Percentiles rank a stretch among this genome's conserved stretches.
Conservation (phyloP, 2,888 invertebrate species). For the Lycia hirtaria region DNA sequence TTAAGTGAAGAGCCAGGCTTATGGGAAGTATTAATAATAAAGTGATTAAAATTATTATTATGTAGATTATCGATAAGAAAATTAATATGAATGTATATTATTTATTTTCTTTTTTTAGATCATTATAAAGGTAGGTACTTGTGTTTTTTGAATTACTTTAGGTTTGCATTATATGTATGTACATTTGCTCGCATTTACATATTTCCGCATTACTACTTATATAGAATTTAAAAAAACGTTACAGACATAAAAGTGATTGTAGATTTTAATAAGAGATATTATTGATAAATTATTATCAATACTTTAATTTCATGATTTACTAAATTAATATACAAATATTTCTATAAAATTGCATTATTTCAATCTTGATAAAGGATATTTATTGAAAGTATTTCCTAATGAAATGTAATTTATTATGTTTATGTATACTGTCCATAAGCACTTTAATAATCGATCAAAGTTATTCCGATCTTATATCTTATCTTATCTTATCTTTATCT, state of each 20-base stretch:
- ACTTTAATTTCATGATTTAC: too few species aligned
- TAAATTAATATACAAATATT: too few species aligned
- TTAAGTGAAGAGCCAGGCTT: slow-evolving; percentile 5
- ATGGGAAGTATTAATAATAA: slow-evolving; percentile 15
- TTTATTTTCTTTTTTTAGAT: too few species aligned
- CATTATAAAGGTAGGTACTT: not conserved
- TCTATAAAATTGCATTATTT: too few species aligned
- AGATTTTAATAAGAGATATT: slow-evolving; percentile 23
- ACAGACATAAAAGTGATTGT: slow-evolving; percentile 43
- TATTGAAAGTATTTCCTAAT: too few species aligned
- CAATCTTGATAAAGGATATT: too few species aligned
- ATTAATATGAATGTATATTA: not conserved
- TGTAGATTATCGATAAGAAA: not conserved
- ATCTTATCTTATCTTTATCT: too few species aligned
- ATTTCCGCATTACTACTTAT: too few species aligned
- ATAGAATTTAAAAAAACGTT: not conserved
- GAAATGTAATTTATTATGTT: too few species aligned
- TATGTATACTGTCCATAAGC: too few species aligned
- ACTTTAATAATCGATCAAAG: too few species aligned
- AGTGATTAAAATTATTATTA: not conserved
- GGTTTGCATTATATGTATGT: not conserved
- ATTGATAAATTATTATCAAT: not conserved
- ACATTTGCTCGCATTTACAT: not conserved
- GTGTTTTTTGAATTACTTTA: not conserved
- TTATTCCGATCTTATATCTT: too few species aligned